Evolutionary conservation across 2,797 vertebrate genomes (phyloP).

Genomic region (Pseudotriccus pelzelni): DNA sequence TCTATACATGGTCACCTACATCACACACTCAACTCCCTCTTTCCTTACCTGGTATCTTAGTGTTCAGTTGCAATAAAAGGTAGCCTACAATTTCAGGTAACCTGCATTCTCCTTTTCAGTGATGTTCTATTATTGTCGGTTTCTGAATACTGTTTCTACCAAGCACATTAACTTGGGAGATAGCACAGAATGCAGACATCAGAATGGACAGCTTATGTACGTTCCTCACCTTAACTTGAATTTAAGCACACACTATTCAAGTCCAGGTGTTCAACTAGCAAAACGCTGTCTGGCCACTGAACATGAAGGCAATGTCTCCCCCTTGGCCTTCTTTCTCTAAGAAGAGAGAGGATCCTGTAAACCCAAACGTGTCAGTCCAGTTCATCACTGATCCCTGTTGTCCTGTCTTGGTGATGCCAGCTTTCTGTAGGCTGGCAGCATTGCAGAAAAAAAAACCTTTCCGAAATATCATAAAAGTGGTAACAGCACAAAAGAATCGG

Average conservation of each 20-base stretch:
- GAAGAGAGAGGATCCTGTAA: neutral
- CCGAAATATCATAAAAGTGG: neutral
- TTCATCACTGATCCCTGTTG: conserved; percentile 3
- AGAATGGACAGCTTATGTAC: neutral
- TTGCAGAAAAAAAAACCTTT: neutral
- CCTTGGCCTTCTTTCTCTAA: neutral
- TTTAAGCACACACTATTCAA: neutral
- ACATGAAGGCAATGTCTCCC: neutral
- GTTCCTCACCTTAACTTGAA: neutral
- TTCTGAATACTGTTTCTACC: neutral
- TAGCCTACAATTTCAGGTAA: neutral
- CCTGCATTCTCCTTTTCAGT: neutral
- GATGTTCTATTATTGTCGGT: neutral
- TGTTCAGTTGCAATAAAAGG: neutral
- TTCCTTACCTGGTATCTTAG: neutral
- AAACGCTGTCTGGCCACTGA: neutral
- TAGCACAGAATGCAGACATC: neutral
- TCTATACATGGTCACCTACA: neutral
- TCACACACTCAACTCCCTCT: neutral
- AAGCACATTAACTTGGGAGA: neutral
- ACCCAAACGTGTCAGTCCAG: neutral
- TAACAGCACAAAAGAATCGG: neutral
- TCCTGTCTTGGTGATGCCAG: neutral
- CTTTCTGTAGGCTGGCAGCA: neutral
- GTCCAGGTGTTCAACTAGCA: neutral